Percentiles rank a stretch among this genome's conserved stretches.
These are phyloP conservation scores for Corythoichthys haematopterus DNA, from an alignment of 2,113 vertebrate species.

Conservation along the genomic window DNA sequence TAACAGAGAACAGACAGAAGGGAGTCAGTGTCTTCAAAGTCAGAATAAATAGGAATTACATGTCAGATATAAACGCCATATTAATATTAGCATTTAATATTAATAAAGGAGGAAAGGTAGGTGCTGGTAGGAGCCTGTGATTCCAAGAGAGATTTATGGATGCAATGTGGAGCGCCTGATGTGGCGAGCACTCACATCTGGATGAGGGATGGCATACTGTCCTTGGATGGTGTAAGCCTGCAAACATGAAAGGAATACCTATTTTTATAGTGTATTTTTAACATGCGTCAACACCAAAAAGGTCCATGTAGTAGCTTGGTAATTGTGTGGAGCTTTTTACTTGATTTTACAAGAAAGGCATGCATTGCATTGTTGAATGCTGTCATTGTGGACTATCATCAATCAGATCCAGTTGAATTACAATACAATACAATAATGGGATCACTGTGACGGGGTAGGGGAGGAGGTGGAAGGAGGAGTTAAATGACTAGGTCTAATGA, in stretches of 20 bases:
- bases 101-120: constrained; percentile 75
- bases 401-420: constrained; percentile 67
- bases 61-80: constrained; percentile 54
- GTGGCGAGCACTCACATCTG: constrained; percentile 85
- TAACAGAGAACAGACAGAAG: constrained; percentile 29
- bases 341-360: constrained; percentile 16
- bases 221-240: constrained; percentile 97
- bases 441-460: constrained; percentile 23
- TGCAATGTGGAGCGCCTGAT: constrained; percentile 30
- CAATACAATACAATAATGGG: constrained; percentile 35
- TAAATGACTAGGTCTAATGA: constrained; percentile 15
- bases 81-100: constrained; percentile 95
- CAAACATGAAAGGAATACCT: constrained; percentile 40
- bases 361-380: constrained; percentile 29
- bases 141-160: constrained; percentile 27
- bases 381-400: constrained; percentile 42
- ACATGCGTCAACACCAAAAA: neutral
- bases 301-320: neutral
- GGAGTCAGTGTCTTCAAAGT: constrained; percentile 42
- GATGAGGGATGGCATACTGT: constrained; percentile 95
- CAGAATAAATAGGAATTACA: constrained; percentile 48
- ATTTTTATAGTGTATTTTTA: neutral
- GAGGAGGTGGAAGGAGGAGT: constrained; percentile 24
- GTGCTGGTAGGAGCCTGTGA: constrained; percentile 18
- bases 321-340: neutral